Conservation (phyloP, 2,797 vertebrate genomes). For the Rhynchotus rufescens region DNA sequence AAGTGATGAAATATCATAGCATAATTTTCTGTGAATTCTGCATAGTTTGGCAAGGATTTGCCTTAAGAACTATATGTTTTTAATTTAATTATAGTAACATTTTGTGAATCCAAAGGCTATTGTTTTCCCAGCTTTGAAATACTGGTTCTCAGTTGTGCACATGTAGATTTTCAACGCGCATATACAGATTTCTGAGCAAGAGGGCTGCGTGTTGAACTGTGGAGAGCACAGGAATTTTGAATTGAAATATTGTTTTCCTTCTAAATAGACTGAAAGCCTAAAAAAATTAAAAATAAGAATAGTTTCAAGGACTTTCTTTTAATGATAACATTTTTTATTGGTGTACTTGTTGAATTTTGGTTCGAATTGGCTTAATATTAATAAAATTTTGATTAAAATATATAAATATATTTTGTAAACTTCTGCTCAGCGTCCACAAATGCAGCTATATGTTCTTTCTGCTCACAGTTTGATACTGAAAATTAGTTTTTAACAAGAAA, state of each 20-base stretch:
- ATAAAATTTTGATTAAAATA: not conserved
- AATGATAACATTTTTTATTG: not conserved
- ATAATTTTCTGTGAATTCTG: slow-evolving; percentile 53
- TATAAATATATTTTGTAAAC: not conserved
- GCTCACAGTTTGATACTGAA: not conserved
- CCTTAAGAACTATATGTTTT: slow-evolving; percentile 46
- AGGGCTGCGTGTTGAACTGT: not conserved
- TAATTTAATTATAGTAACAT: slow-evolving; percentile 22
- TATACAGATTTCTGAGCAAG: not conserved
- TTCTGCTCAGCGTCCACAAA: not conserved
- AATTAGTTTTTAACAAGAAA: not conserved
- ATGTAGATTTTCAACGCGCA: not conserved
- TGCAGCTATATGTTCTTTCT: not conserved
- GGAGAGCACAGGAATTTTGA: not conserved
- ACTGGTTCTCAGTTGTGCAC: not conserved
- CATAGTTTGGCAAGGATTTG: slow-evolving; percentile 17
- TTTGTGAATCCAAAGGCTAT: not conserved
- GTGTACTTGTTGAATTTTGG: not conserved
- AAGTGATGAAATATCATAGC: slow-evolving; percentile 59
- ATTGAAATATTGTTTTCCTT: not conserved
- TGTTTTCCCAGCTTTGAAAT: not conserved
- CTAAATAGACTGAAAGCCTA: not conserved
- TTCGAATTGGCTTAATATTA: not conserved
- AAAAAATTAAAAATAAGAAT: not conserved
- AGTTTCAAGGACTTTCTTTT: not conserved